phyloP scores from a whole-genome alignment of 2,888 invertebrate genomes.

The Lycophotia porphyrea region DNA sequence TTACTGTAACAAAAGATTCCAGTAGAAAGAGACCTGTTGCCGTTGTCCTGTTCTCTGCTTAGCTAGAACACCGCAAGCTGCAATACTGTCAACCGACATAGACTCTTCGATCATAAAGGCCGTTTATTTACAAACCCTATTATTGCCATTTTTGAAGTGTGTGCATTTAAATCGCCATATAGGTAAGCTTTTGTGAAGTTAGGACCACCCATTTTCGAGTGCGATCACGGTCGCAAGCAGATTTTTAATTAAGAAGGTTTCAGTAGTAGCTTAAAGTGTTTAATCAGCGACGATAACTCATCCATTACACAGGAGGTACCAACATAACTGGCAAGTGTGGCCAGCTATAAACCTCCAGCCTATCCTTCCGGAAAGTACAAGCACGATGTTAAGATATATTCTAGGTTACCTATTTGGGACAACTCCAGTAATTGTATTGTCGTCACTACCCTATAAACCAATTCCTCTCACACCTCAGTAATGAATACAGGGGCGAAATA shows the following conservation, averaged over 20 bases:
- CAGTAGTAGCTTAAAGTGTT: neutral
- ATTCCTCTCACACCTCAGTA: conserved; percentile 30
- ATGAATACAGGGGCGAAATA: conserved; percentile 48
- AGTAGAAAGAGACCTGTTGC: neutral
- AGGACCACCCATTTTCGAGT: neutral
- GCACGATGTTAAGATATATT: neutral
- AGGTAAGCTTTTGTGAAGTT: neutral
- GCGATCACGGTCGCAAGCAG: neutral
- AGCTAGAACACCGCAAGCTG: neutral
- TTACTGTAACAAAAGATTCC: neutral
- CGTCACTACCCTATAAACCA: conserved; percentile 12
- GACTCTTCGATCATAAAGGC: neutral
- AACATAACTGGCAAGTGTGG: neutral
- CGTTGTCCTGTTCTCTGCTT: neutral
- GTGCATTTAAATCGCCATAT: too few species aligned
- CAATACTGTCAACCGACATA: neutral
- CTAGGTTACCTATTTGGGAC: neutral
- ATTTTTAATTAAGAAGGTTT: neutral
- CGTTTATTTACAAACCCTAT: neutral
- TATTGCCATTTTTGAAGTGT: neutral
- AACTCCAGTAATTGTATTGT: conserved; percentile 6
- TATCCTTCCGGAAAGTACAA: neutral
- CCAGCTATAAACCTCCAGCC: neutral
- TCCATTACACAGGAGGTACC: neutral
- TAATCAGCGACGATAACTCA: neutral